Base-by-base conservation (phyloP, 1,140 invertebrate species). In the Drosophila azteca region DNA sequence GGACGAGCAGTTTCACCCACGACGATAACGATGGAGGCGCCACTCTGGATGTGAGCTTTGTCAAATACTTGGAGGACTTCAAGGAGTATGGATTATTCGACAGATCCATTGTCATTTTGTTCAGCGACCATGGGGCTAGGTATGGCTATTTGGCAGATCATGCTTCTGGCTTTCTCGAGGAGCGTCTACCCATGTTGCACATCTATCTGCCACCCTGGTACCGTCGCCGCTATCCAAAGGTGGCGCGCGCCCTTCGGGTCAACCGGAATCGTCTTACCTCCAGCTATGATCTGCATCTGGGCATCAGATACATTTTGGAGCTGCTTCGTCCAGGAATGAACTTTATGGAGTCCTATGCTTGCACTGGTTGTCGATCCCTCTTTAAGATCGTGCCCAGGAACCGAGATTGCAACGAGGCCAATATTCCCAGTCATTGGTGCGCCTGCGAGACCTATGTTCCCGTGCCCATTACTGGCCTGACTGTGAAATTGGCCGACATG, bases 111-210 rank as follows among this genome's bases (percentile, higher is more conserved):
- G 89, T 99, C 0, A 93, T 99, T 17, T 93, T 98, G 20, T 92
- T 98, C 74, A 97, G 97, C 76, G 98, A 99, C 91, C 98, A 99
- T 90, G 98, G 98, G 0, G 95, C 97, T 79, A 90, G 97, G 20
- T 98, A 95, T 93, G 97, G 97, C 3, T 92, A 92, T 2, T 94
- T 97, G 26, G 90, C 96, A 29, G 82, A 94, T 52, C 55, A 89
- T 15, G 6, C 51, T 72, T 93, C 95, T 49, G 97, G 98, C 0
- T 95, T 79, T 95, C 90, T 94, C 97, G 98, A 99, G 90, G 97
- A 98, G 90, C 92, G 97, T 45, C 90, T 99, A 35, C 98, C 98
- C 0, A 96, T 98, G 80, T 92, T 97, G 20, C 95, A 95, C 75
- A 91, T 98, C 3, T 93, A 95, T 60, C 58, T 98, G 8, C 97